Evolutionary conservation across 2,113 vertebrate genomes (phyloP).

Genomic region (Benitochromis conjunctus): DNA sequence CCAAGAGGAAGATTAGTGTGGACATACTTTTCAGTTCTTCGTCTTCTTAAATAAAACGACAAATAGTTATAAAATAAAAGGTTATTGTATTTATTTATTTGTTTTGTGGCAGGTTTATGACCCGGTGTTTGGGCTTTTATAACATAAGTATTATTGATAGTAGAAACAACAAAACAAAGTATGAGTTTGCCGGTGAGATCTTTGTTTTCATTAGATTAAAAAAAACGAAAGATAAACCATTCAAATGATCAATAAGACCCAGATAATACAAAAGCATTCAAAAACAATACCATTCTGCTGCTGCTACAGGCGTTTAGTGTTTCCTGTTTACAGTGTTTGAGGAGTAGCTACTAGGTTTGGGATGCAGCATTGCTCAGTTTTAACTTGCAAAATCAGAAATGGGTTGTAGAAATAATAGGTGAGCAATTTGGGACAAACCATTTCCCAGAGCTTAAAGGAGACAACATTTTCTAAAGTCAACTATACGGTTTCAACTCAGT

Average conservation of each 20-base stretch:
- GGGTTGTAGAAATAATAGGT: not conserved
- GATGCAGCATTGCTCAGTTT: not conserved
- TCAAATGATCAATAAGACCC: not conserved
- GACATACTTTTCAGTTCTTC: conserved; percentile 5
- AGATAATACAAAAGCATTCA: not conserved
- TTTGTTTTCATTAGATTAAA: not conserved
- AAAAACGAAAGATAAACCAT: not conserved
- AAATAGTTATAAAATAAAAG: not conserved
- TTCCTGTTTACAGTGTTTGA: not conserved
- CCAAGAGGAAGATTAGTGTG: not conserved
- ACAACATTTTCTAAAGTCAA: not conserved
- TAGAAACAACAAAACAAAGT: not conserved
- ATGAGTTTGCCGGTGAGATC: not conserved
- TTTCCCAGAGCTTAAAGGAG: not conserved
- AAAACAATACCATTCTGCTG: not conserved
- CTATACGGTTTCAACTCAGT: not conserved
- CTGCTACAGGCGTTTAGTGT: not conserved
- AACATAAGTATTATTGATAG: not conserved
- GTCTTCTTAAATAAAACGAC: not conserved
- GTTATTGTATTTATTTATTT: not conserved
- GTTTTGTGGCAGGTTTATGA: not conserved
- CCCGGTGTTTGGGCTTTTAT: not conserved
- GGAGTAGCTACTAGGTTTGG: not conserved
- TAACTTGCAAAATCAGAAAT: no score
- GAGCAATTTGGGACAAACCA: not conserved